A percentile compares a stretch with the other conserved stretches of the same genome.
Evolutionary conservation across 2,113 vertebrate species (phyloP).

Genomic region (Dipodomys stephensi): DNA sequence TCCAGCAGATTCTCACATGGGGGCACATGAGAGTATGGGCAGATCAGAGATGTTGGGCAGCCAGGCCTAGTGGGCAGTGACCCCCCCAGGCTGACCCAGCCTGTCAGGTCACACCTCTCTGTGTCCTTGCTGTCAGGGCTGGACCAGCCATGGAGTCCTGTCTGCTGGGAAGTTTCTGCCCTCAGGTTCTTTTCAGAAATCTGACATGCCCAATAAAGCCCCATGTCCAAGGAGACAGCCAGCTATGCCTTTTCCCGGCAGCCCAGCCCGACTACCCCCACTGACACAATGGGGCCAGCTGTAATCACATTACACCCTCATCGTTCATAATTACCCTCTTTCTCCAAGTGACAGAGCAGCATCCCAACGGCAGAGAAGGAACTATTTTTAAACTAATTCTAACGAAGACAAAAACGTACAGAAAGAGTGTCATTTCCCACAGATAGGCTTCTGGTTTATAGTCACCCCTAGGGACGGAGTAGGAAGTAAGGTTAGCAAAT

Average conservation of each 20-base stretch:
- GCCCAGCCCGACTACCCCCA: neutral
- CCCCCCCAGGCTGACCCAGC: no score
- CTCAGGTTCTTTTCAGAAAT: conserved; percentile 75
- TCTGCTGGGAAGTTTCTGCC: conserved; percentile 71
- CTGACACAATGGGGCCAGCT: conserved; percentile 76
- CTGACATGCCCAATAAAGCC: conserved; percentile 73
- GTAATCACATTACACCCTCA: conserved; percentile 70
- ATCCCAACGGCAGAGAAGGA: conserved; percentile 2
- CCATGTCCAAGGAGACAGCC: neutral
- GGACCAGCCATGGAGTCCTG: neutral
- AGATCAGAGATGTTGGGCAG: rapidly evolving
- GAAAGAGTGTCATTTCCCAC: conserved; percentile 58
- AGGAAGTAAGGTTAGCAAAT: neutral
- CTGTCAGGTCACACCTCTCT: rapidly evolving
- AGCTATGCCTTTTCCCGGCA: neutral
- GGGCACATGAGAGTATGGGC: rapidly evolving
- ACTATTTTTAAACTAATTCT: conserved; percentile 73
- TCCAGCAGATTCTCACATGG: neutral
- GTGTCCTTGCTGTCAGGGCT: neutral
- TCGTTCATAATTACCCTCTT: conserved; percentile 76
- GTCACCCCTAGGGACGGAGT: conserved; percentile 32
- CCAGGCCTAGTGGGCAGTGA: neutral
- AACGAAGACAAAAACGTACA: conserved; percentile 5
- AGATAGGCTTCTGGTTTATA: conserved; percentile 59
- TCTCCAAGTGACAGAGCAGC: conserved; percentile 67